Evolutionary conservation across 2,888 invertebrate species (phyloP).

Genomic region (Venustoraphidia nigricollis): DNA sequence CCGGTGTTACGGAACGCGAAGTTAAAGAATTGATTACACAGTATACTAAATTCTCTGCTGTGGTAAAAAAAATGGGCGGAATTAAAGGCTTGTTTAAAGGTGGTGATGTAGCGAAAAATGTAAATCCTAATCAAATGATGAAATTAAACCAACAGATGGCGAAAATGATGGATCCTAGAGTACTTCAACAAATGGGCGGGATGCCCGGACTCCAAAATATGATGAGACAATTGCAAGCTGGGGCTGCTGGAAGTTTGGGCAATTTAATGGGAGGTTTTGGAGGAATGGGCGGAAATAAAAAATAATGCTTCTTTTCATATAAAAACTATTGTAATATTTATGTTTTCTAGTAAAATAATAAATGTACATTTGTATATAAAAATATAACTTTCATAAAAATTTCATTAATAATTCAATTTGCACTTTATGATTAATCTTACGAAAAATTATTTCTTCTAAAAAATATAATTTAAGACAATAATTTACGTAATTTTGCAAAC

Average conservation of each 20-base stretch:
- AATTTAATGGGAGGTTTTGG: conserved; percentile 44
- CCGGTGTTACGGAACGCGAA: conserved; percentile 66
- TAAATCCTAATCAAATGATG: conserved; percentile 96
- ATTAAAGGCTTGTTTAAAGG: conserved; percentile 98
- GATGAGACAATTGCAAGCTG: conserved; percentile 83
- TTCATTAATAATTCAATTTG: no score
- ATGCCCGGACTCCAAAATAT: conserved; percentile 93
- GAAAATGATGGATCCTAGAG: conserved; percentile 98
- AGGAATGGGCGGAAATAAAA: conserved; percentile 20
- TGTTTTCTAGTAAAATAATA: no score
- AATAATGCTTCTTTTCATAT: no score
- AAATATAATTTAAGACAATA: no score
- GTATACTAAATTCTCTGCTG: conserved; percentile 98
- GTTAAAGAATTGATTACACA: conserved; percentile 95
- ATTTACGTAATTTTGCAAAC: no score
- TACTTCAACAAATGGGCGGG: conserved; percentile 94
- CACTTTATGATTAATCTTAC: no score
- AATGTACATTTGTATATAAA: no score
- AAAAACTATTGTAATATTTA: no score
- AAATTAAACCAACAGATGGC: conserved; percentile 99
- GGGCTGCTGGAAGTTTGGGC: conserved; percentile 36
- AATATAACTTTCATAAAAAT: no score
- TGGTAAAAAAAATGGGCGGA: conserved; percentile 99
- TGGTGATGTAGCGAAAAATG: conserved; percentile 97
- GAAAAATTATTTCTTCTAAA: no score